Evolutionary conservation across 2,888 invertebrate species (phyloP).

Genomic region (Andrena bicolor): DNA sequence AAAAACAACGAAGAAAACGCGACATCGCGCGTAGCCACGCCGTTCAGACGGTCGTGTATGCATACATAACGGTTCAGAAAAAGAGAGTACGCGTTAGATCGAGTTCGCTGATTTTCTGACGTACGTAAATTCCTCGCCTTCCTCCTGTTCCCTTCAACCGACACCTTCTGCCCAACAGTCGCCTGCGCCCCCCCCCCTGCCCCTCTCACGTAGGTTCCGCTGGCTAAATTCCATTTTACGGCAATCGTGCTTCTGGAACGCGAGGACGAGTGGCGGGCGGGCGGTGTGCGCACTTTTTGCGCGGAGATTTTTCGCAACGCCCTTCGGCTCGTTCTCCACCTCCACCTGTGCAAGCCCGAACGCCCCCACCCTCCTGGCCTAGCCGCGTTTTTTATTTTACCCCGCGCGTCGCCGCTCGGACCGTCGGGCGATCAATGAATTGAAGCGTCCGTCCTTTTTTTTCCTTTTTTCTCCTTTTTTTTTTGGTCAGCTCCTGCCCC

Average conservation of each 20-base stretch:
- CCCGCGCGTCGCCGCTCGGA: constrained; percentile 82
- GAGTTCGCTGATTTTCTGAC: constrained; percentile 71
- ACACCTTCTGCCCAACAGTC: constrained; percentile 21
- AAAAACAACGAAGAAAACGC: constrained; percentile 39
- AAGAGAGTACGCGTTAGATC: constrained; percentile 63
- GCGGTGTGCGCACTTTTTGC: constrained; percentile 71
- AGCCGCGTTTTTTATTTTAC: constrained; percentile 78
- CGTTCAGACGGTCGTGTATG: constrained; percentile 16
- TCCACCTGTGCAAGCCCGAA: constrained; percentile 64
- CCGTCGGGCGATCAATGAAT: constrained; percentile 84
- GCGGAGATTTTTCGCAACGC: constrained; percentile 81
- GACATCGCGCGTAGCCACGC: not conserved
- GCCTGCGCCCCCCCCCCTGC: constrained; percentile 6
- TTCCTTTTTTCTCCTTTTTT: constrained; percentile 73
- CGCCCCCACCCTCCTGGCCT: constrained; percentile 56
- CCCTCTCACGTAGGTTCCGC: not conserved
- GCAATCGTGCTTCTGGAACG: constrained; percentile 49
- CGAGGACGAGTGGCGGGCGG: constrained; percentile 37
- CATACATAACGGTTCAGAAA: constrained; percentile 53
- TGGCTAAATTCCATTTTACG: constrained; percentile 45
- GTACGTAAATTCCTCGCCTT: constrained; percentile 68
- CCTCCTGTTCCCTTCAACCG: constrained; percentile 38
- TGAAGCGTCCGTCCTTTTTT: constrained; percentile 83
- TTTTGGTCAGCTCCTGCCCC: constrained; percentile 82
- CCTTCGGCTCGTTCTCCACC: constrained; percentile 72